Conservation (phyloP, 1,140 invertebrate species). For the Drosophila willistoni region DNA sequence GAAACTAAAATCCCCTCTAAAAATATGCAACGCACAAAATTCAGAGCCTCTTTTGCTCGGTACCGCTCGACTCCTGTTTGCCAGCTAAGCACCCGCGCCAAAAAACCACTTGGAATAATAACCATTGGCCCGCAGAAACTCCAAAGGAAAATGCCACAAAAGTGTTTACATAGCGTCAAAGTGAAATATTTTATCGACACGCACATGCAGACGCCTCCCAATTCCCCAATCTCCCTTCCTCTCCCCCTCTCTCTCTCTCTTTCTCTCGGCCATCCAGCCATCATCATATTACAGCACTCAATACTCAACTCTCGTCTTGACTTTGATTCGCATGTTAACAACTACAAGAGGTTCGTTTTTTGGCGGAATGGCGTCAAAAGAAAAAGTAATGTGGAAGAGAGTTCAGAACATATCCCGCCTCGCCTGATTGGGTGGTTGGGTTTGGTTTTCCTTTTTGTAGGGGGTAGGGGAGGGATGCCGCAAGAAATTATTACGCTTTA, state of each 20-base stretch:
- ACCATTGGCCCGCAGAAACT: conserved; percentile 42
- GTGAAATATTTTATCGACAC: conserved; percentile 77
- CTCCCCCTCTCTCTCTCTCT: not conserved
- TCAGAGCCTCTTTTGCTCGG: not conserved
- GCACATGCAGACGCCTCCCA: conserved; percentile 57
- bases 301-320: conserved; percentile 26
- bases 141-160: conserved; percentile 63
- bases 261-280: conserved; percentile 11
- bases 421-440: not conserved
- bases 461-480: conserved; percentile 4
- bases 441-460: not conserved
- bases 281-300: conserved; percentile 16
- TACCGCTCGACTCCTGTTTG: not conserved
- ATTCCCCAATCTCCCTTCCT: not conserved
- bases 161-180: conserved; percentile 77
- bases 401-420: not conserved
- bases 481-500: conserved; percentile 69
- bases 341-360: conserved; percentile 33
- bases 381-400: not conserved
- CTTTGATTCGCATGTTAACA: conserved; percentile 72
- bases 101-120: conserved; percentile 4
- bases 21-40: not conserved
- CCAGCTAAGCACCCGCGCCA: not conserved
- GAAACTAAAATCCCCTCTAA: too few species aligned
- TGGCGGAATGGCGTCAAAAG: conserved; percentile 7